Conservation (phyloP, 1,140 invertebrate genomes). For the Bombus vancouverensis region DNA sequence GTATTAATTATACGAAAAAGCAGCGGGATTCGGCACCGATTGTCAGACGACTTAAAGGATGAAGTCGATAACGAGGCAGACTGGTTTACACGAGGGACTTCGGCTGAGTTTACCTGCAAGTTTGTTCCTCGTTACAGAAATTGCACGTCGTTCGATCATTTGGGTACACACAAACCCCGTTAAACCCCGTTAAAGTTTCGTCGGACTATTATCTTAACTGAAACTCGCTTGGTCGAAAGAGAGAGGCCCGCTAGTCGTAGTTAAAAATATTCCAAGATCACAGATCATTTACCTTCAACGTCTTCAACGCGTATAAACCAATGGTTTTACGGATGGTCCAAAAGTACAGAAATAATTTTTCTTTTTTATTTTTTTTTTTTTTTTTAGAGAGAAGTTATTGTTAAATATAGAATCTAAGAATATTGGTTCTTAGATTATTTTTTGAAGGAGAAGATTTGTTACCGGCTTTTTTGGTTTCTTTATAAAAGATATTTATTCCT, state of each 20-base stretch:
- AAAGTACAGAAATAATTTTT: background rate
- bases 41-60: slow-evolving; percentile 18
- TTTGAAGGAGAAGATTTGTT: too few relatives aligned
- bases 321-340: background rate
- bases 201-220: slow-evolving; percentile 14
- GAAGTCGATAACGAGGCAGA: slow-evolving; percentile 38
- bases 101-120: slow-evolving; percentile 26
- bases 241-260: background rate
- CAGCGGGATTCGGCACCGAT: background rate
- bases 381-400: background rate
- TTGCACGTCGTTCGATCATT: slow-evolving; percentile 41
- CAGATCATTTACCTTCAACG: background rate
- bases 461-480: too few relatives aligned
- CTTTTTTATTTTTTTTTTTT: too few relatives aligned
- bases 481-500: too few relatives aligned
- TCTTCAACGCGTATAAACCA: background rate
- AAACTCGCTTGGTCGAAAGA: background rate
- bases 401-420: background rate
- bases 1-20: slow-evolving; percentile 27
- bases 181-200: slow-evolving; percentile 23
- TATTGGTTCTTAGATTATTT: too few relatives aligned
- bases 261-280: slow-evolving; percentile 23
- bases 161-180: slow-evolving; percentile 28
- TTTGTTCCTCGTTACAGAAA: slow-evolving; percentile 48
- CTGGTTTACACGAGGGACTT: slow-evolving; percentile 40